phyloP scores from a whole-genome alignment of 2,113 vertebrate species.

The Perccottus glenii region DNA sequence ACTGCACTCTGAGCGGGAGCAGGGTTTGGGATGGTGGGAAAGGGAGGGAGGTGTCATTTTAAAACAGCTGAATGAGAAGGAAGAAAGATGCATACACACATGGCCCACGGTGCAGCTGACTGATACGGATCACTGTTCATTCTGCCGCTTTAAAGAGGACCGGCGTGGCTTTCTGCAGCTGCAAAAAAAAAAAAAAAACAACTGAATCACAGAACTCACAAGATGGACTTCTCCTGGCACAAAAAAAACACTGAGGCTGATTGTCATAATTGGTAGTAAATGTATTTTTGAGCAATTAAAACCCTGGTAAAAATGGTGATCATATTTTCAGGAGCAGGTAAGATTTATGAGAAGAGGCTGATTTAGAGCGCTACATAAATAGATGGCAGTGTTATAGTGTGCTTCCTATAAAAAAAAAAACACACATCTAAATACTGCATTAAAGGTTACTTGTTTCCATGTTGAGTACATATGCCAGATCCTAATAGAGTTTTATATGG shows the following conservation, averaged over 20 bases:
- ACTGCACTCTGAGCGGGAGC: constrained; percentile 72
- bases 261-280: no score
- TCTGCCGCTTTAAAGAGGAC: constrained; percentile 36
- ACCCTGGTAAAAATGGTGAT: neutral
- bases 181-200: constrained; percentile 24
- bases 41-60: constrained; percentile 40
- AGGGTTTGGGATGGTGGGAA: constrained; percentile 52
- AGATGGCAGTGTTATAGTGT: neutral
- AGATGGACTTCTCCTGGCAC: neutral
- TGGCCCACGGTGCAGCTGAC: constrained; percentile 63
- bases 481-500: neutral
- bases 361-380: constrained; percentile 27
- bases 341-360: constrained; percentile 50
- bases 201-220: neutral
- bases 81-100: constrained; percentile 59
- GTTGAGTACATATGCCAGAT: no score
- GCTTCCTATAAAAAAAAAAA: no score
- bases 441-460: no score
- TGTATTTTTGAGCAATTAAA: no score
- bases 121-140: constrained; percentile 57
- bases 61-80: constrained; percentile 72
- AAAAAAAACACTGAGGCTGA: neutral
- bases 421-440: no score
- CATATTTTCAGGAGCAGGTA: constrained; percentile 15
- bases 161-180: constrained; percentile 37